phyloP scores from a whole-genome alignment of 2,888 invertebrate genomes.

The Acronicta alni region DNA sequence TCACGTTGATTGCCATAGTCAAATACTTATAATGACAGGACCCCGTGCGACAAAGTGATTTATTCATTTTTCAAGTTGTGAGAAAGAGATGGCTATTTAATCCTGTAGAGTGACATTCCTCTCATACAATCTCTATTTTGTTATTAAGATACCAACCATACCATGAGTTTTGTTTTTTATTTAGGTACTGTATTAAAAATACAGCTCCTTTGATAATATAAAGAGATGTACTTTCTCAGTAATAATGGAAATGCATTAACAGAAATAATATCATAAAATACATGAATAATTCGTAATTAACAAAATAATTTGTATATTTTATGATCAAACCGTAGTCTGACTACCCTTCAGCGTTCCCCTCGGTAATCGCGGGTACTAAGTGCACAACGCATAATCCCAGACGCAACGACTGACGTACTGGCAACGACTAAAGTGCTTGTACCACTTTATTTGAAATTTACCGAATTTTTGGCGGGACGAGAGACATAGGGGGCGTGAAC shows the following conservation, averaged over 20 bases:
- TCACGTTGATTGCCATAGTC: conserved; percentile 35
- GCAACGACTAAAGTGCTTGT: conserved; percentile 48
- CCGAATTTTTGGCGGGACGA: too few species aligned
- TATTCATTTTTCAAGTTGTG: too few species aligned
- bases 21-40: not conserved
- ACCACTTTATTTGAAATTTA: conserved; percentile 5
- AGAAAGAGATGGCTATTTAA: too few species aligned
- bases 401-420: conserved; percentile 57
- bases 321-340: conserved; percentile 42
- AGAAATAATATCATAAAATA: conserved; percentile 21
- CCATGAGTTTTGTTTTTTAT: too few species aligned
- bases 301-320: conserved; percentile 56
- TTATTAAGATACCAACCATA: too few species aligned
- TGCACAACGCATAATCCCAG: conserved; percentile 74
- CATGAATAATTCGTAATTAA: conserved; percentile 53
- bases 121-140: too few species aligned
- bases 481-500: too few species aligned
- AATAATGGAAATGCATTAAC: conserved; percentile 27
- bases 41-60: too few species aligned
- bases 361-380: conserved; percentile 71
- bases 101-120: too few species aligned
- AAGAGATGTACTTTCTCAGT: not conserved
- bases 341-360: conserved; percentile 44
- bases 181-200: not conserved
- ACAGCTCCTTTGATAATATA: not conserved